These are phyloP conservation scores for Siniperca scherzeri DNA, from an alignment of 2,797 vertebrate genomes.

Conservation along the genomic window DNA sequence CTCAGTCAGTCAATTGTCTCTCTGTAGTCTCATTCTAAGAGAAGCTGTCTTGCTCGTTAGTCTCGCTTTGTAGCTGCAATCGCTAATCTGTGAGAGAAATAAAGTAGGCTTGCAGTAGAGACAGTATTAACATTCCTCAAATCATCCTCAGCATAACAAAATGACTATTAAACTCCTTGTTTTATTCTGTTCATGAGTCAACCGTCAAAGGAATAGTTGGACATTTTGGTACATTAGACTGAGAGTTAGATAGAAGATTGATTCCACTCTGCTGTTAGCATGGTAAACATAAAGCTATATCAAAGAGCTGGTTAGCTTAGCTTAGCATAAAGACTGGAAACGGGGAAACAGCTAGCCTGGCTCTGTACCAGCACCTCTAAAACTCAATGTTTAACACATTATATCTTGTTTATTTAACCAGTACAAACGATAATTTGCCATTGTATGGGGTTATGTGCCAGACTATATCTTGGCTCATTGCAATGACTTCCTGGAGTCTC, in stretches of 20 bases:
- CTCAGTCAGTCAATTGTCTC: constrained; percentile 46
- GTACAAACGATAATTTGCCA: not conserved
- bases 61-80: constrained; percentile 31
- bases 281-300: not conserved
- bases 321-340: not conserved
- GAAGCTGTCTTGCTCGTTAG: constrained; percentile 34
- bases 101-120: not conserved
- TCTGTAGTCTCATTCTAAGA: constrained; percentile 24
- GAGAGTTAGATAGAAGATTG: not conserved
- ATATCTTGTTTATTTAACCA: not conserved
- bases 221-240: not conserved
- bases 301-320: not conserved
- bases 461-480: too few relatives aligned
- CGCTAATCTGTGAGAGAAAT: constrained; percentile 22
- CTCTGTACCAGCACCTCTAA: not conserved
- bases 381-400: not conserved
- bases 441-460: too few relatives aligned
- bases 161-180: not conserved
- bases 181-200: not conserved
- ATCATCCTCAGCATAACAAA: constrained; percentile 12
- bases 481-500: too few relatives aligned
- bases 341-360: not conserved
- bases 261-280: not conserved
- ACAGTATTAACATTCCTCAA: constrained; percentile 6
- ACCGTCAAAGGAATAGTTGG: not conserved